Percentiles rank a stretch among this genome's conserved stretches.
These are phyloP conservation scores for Chamaetylas fuelleborni DNA, from an alignment of 2,113 vertebrate species.

Conservation along the genomic window DNA sequence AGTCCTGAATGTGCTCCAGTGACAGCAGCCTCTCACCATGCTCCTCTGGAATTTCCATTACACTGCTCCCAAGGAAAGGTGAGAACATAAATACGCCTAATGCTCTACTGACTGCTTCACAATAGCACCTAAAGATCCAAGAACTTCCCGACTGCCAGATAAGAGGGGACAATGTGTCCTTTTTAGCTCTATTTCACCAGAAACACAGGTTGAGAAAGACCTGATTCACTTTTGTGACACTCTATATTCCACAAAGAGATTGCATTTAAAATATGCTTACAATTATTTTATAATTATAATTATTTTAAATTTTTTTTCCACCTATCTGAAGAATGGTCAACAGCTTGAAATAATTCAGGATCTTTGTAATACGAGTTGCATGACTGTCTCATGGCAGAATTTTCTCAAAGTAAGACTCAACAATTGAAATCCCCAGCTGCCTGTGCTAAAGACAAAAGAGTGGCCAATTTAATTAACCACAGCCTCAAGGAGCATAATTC, in stretches of 20 bases:
- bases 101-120: neutral
- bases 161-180: neutral
- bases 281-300: neutral
- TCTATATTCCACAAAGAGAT: neutral
- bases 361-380: constrained; percentile 14
- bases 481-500: constrained; percentile 62
- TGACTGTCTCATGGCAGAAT: constrained; percentile 40
- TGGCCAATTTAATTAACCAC: constrained; percentile 69
- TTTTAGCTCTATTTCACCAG: neutral
- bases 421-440: constrained; percentile 25
- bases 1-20: neutral
- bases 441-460: constrained; percentile 49
- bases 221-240: neutral
- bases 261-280: neutral
- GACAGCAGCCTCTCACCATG: neutral
- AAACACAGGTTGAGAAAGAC: neutral
- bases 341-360: constrained; percentile 22
- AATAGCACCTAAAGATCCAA: neutral
- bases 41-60: neutral
- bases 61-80: neutral
- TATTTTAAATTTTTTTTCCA: neutral
- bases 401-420: constrained; percentile 58
- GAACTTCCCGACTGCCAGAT: neutral
- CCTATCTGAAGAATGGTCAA: neutral
- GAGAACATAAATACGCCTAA: neutral